A percentile compares a stretch with the other conserved stretches of the same genome.
Conservation (phyloP, 1,140 invertebrate species). For the Drosophila ercepeae region DNA sequence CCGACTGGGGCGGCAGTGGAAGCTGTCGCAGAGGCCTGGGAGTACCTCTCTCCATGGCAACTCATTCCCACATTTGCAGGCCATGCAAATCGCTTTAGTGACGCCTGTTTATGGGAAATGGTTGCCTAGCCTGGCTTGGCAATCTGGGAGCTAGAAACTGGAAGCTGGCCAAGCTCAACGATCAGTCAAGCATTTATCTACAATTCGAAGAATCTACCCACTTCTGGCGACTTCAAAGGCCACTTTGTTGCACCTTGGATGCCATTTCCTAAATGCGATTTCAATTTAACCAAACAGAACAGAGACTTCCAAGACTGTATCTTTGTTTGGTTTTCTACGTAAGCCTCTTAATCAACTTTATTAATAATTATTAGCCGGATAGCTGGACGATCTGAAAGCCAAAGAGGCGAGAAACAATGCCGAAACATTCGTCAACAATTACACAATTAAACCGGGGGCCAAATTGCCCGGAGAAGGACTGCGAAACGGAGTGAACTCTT, state of each 20-base stretch:
- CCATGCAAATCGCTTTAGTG: conserved; percentile 71
- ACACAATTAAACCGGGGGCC: conserved; percentile 64
- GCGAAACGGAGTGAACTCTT: conserved; percentile 37
- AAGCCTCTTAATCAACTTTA: conserved; percentile 79
- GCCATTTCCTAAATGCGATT: background rate
- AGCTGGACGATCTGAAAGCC: conserved; percentile 1
- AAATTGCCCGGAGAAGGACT: conserved; percentile 18
- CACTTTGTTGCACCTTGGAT: background rate
- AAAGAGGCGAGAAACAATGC: conserved; percentile 43
- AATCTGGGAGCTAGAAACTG: conserved; percentile 2
- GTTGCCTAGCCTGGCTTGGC: conserved; percentile 12
- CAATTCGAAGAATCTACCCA: conserved; percentile 7
- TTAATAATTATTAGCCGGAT: conserved; percentile 71
- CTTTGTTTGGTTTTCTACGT: conserved; percentile 61
- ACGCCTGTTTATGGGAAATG: conserved; percentile 73
- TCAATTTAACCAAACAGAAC: conserved; percentile 13
- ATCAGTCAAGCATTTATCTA: conserved; percentile 41
- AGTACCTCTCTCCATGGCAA: conserved; percentile 4
- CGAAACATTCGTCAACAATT: conserved; percentile 68
- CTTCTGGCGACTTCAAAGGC: background rate
- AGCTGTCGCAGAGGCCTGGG: conserved; percentile 8
- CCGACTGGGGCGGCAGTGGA: conserved; percentile 31
- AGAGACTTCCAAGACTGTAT: conserved; percentile 4
- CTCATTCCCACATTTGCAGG: conserved; percentile 19
- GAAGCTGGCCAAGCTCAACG: background rate